phyloP scores from a whole-genome alignment of 2,113 vertebrate species.

The Capreolus pygargus region DNA sequence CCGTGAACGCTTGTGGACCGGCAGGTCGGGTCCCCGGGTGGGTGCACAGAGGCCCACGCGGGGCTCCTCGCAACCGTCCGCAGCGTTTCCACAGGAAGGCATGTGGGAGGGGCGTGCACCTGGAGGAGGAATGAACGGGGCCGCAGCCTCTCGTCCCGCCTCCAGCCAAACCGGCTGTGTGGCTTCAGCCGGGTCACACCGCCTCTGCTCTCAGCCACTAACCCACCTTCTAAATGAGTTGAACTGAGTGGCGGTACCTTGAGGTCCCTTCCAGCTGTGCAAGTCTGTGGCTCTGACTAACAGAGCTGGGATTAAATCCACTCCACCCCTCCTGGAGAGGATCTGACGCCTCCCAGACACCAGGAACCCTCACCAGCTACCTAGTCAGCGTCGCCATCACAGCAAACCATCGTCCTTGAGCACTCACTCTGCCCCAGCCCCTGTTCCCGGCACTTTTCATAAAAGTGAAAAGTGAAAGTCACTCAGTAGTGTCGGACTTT shows the following conservation, averaged over 20 bases:
- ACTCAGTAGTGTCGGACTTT: fast-evolving
- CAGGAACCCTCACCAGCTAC: not conserved
- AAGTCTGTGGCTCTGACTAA: constrained; percentile 50
- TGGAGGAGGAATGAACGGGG: not conserved
- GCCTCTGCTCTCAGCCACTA: constrained; percentile 32
- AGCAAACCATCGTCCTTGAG: not conserved
- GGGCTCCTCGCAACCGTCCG: not conserved
- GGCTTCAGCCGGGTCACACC: not conserved
- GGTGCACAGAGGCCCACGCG: not conserved
- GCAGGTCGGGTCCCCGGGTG: not conserved
- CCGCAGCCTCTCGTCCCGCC: not conserved
- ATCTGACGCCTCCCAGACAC: not conserved
- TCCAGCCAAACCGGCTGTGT: not conserved
- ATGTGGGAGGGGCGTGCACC: not conserved
- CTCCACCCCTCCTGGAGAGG: not conserved
- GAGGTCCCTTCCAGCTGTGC: constrained; percentile 50
- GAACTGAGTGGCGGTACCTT: not conserved
- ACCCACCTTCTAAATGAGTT: not conserved
- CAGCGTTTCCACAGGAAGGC: not conserved
- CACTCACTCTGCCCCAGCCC: not conserved
- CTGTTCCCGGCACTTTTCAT: not conserved
- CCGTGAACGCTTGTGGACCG: too few relatives aligned
- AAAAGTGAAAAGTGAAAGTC: not conserved
- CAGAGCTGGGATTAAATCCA: not conserved
- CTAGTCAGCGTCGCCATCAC: fast-evolving